Base-by-base conservation (phyloP, 1,140 invertebrate species). In the Dendrolimus kikuchii region DNA sequence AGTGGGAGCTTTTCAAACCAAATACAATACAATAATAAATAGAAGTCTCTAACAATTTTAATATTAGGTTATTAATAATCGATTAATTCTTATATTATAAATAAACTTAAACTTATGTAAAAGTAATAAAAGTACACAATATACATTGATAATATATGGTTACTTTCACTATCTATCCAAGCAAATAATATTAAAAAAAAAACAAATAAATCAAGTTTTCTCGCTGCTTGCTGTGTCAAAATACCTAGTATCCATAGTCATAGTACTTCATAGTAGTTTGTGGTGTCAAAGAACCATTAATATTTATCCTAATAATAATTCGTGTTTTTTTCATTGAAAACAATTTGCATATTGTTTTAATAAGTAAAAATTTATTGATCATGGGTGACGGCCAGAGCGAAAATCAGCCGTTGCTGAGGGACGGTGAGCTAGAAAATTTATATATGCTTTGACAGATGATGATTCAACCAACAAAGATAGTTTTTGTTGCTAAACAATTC, bases 321-420 rank as follows among this genome's bases (percentile, higher is more conserved):
- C 6, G 8, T n/a, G n/a, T n/a, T 9, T 3, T 43, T 43, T 6
- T 6, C 5, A 43, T 8, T 43, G 5, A n/a, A 38, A 62, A 55
- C 51, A 54, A 66, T 64, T 66, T 57, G 62, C 62, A 62, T 69
- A 60, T 56, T 62, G 53, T 49, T 62, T 51, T 59, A 41, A 60
- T 63, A 60, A 51, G 9, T 58, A 51, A 5, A 50, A 44, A 23
- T 2, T 47, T 23, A 40, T 53, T 45, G 49, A 76, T 48, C 51
- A 85, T 85, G 81, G 81, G 81, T 48, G 81, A 86, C 60, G 76
- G 77, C 51, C 82, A 86, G 69, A 83, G 74, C 67, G 82, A 86
- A 78, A 84, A 68, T 69, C 78, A 86, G 62, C 72, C 74, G 49
- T 71, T 86, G 23, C 55, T 86, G 46, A 64, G 71, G 56, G 76